Base-by-base conservation (phyloP, 53 echinoderm and acorn worm genomes). In the Luidia sarsii region DNA sequence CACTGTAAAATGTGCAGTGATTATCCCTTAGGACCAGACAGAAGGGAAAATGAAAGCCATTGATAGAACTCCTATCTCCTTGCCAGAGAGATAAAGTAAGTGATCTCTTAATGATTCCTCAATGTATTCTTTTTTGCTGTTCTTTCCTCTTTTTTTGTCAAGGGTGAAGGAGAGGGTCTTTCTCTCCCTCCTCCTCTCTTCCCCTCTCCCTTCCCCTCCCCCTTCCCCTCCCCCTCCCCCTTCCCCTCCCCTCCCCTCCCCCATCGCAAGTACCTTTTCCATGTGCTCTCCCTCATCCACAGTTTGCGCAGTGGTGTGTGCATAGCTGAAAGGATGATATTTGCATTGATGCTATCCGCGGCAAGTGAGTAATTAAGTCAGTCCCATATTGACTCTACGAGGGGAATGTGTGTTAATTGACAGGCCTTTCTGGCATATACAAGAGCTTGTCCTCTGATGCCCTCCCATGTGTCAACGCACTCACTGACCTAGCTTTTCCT, bases 321-420 rank as follows among this genome's bases (percentile, higher is more conserved):
- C 72, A 72, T 54, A 72, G 72, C 54, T 72, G 72, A 72, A 72
- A 72, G 72, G 72, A 54, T 35, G 72, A 57, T 72, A 72, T 72
- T 72, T 72, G 38, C 72, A 72, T 54, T 72, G 72, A 72, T 72
- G 72, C 72, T 72, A 72, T 54, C 53, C 72, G 54, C 72, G 50
- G 72, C 72, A 72, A 72, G 72, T 72, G 72, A 72, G 72, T 72
- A 72, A 72, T 72, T 72, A 72, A 72, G 72, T 54, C 54, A 72
- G 72, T 35, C 72, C 72, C 72, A 72, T 72, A 72, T 72, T 72
- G 72, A 72, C 72, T 72, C 72, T 56, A 38, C 39, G 72, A 54
- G 14, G 37, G 72, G 72, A 72, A 72, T 72, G 72, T 72, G 72
- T 72, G 72, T 54, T 72, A 72, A 72, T 72, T 72, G 72, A 72